Evolutionary conservation across 2,888 invertebrate genomes (phyloP).

Genomic region (Cantharis lateralis): DNA sequence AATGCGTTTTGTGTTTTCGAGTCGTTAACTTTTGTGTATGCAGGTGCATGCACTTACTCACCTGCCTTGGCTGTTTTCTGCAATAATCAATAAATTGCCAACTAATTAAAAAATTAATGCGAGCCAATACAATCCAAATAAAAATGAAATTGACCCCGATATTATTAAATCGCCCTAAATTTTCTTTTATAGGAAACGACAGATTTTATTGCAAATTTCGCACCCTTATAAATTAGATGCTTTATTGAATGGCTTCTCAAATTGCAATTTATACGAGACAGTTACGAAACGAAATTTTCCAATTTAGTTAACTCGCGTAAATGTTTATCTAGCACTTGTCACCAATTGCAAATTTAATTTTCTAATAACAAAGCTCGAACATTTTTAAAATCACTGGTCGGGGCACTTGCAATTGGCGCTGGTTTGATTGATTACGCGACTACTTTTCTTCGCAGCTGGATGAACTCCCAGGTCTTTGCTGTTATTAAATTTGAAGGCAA

Average conservation of each 20-base stretch:
- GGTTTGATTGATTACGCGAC: background rate
- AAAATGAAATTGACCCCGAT: conserved; percentile 1
- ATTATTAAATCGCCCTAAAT: conserved; percentile 1
- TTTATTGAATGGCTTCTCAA: background rate
- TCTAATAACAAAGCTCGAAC: background rate
- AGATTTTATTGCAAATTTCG: conserved; percentile 14
- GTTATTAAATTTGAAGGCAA: background rate
- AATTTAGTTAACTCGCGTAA: background rate
- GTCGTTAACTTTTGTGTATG: conserved; percentile 8
- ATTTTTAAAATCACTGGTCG: background rate
- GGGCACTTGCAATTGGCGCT: background rate
- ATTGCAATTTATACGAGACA: background rate
- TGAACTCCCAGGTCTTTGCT: background rate
- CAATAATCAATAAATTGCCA: background rate
- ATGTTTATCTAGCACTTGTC: background rate
- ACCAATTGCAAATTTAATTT: background rate
- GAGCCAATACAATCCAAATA: background rate
- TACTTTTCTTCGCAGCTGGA: background rate
- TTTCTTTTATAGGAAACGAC: background rate
- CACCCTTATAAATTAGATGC: conserved; percentile 7
- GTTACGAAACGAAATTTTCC: background rate
- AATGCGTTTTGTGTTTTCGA: background rate
- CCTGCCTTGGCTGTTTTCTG: background rate
- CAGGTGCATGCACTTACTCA: conserved; percentile 4
- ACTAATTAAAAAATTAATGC: background rate